Conservation (phyloP, 1,140 invertebrate genomes). For the Zophobas morio region DNA sequence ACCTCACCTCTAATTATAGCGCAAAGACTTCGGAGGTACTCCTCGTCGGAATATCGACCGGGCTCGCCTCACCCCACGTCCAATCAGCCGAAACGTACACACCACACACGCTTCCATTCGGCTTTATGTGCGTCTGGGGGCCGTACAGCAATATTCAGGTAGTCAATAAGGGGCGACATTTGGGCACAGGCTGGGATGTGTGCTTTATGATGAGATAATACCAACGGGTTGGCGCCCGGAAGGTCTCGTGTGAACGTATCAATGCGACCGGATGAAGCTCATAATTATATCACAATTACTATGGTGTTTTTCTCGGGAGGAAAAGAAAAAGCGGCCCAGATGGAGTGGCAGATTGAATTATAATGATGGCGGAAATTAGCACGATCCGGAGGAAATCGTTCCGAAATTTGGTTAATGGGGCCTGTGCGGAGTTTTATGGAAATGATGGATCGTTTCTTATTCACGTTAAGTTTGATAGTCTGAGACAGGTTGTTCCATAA, state of each 20-base stretch:
- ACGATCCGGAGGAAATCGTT: not conserved
- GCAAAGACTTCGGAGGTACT: not conserved
- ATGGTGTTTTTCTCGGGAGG: constrained; percentile 7
- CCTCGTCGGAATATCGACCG: constrained; percentile 3
- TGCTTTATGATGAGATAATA: not conserved
- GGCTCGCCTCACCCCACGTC: constrained; percentile 7
- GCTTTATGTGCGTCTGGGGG: constrained; percentile 23
- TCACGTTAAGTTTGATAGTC: not conserved
- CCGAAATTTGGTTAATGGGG: not conserved
- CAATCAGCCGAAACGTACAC: constrained; percentile 34
- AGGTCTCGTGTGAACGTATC: constrained; percentile 22
- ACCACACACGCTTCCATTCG: constrained; percentile 24
- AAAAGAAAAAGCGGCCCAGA: constrained; percentile 16
- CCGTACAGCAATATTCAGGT: constrained; percentile 2
- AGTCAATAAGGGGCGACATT: constrained; percentile 1
- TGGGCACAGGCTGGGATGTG: not conserved
- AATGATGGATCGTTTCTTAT: not conserved
- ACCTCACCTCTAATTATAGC: not conserved
- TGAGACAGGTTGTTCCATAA: no score
- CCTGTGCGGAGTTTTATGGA: not conserved
- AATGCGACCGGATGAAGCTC: constrained; percentile 22
- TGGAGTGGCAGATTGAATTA: constrained; percentile 19
- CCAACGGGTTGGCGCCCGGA: not conserved
- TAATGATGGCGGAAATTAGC: constrained; percentile 29
- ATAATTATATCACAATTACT: constrained; percentile 23